Percentiles rank a stretch among this genome's conserved stretches.
These are phyloP conservation scores for Poecilia picta DNA, from an alignment of 2,797 vertebrate genomes.

Conservation along the genomic window DNA sequence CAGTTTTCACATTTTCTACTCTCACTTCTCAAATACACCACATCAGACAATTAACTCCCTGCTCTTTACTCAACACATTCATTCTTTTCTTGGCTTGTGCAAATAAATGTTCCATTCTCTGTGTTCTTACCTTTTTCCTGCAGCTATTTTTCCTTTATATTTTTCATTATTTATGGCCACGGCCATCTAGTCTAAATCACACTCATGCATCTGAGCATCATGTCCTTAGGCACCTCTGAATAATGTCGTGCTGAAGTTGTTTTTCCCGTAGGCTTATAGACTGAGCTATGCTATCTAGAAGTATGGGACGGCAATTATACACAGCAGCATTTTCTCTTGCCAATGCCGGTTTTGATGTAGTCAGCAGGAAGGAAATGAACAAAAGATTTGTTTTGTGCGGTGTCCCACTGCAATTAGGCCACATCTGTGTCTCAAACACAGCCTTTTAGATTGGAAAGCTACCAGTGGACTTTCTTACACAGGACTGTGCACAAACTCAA, in stretches of 20 bases:
- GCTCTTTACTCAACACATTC: background rate
- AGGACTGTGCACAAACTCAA: slow-evolving; percentile 37
- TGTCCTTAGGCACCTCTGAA: slow-evolving; percentile 8
- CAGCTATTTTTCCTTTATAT: slow-evolving; percentile 10
- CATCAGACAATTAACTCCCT: slow-evolving; percentile 35
- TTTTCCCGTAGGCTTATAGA: slow-evolving; percentile 21
- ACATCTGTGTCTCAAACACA: slow-evolving; percentile 43
- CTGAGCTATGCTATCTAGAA: slow-evolving; percentile 13
- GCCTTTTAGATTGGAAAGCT: slow-evolving; percentile 24
- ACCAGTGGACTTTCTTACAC: slow-evolving; percentile 20
- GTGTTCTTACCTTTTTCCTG: background rate
- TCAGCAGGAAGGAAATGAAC: slow-evolving; percentile 20
- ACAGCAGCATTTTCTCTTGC: slow-evolving; percentile 14
- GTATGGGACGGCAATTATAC: slow-evolving; percentile 44
- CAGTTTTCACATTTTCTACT: slow-evolving; percentile 32
- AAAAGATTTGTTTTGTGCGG: slow-evolving; percentile 14
- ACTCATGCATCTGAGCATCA: slow-evolving; percentile 9
- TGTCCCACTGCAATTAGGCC: slow-evolving; percentile 43
- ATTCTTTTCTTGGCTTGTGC: slow-evolving; percentile 3
- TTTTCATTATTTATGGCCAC: slow-evolving; percentile 7
- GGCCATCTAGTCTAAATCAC: slow-evolving; percentile 14
- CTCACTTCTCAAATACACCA: slow-evolving; percentile 9
- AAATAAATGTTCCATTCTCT: background rate
- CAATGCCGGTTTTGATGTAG: slow-evolving; percentile 36
- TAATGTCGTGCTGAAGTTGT: slow-evolving; percentile 16